Evolutionary conservation across 2,888 invertebrate species (phyloP).

Genomic region (Oligia strigilis): DNA sequence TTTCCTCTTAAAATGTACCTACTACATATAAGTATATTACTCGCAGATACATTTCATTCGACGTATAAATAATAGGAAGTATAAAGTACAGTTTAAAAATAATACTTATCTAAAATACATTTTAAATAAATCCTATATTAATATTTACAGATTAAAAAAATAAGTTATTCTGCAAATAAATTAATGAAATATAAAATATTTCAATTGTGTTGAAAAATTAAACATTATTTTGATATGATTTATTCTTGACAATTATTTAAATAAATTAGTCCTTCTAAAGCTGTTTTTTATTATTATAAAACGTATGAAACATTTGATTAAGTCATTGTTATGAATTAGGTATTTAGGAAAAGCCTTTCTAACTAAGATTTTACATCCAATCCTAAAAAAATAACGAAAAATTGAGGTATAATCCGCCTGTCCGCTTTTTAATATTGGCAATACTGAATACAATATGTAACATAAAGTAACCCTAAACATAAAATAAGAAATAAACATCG

Average conservation of each 20-base stretch:
- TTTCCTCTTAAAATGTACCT: slow-evolving; percentile 34
- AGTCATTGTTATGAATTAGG: not conserved
- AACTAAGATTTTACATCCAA: not conserved
- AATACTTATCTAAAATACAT: slow-evolving; percentile 1
- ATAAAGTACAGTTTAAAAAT: slow-evolving; percentile 36
- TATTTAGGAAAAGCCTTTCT: not conserved
- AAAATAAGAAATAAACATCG: slow-evolving; percentile 28
- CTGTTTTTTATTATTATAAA: not conserved
- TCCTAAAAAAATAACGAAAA: not conserved
- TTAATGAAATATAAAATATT: slow-evolving; percentile 18
- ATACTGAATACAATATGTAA: slow-evolving; percentile 5
- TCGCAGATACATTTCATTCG: slow-evolving; percentile 41
- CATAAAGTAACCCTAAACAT: not conserved
- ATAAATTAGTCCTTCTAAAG: not conserved
- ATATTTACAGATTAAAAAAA: slow-evolving; percentile 61
- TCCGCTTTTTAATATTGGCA: slow-evolving; percentile 13
- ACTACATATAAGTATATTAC: slow-evolving; percentile 10
- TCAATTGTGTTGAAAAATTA: not conserved
- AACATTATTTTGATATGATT: slow-evolving; percentile 11
- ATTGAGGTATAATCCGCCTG: slow-evolving; percentile 1
- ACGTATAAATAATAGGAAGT: slow-evolving; percentile 53
- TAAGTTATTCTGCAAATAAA: slow-evolving; percentile 37
- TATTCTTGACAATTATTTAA: slow-evolving; percentile 13
- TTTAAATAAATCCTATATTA: slow-evolving; percentile 48
- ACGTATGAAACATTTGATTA: not conserved